Base-by-base conservation (phyloP, 2,113 vertebrate genomes). In the Ranitomeya variabilis region DNA sequence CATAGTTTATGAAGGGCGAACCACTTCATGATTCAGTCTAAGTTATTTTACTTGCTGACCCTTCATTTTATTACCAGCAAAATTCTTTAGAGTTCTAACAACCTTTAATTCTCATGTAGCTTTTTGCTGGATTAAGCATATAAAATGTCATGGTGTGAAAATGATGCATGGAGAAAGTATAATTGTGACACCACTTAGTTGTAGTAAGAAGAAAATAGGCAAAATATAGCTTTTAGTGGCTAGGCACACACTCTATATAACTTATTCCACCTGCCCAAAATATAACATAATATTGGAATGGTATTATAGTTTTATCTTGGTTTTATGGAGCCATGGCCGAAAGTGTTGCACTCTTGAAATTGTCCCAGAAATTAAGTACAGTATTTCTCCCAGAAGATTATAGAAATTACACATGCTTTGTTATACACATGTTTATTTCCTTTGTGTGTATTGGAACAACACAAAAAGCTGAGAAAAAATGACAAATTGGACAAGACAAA, bases 31-130 rank as follows among this genome's bases (percentile, higher is more conserved):
- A 37, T 62, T 83, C 62, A 31, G 9, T 55, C 0, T 77, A 51
- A 21, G n/a, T 67, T 67, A 59, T 37, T 7, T 7, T 26, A 78
- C 54, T 73, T 66, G 80, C 52, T 71, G 78, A 87, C 78, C 64
- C 54, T 52, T 73, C 16, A 81, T 87, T 81, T 80, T 80, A 18
- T 87, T 80, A 54, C 81, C 13, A 51, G 19, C 2, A 69, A 52
- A 83, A 67, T 23, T 51, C 14, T 54, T 83, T 54, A 67, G 12
- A 23, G 62, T 69, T 83, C 51, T 64, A 54, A 54, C 62, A 83
- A 54, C 62, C n/a, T 54, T 54, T 67, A n/a, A 14, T 64, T 83
- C 62, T 83, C 59, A 21, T 83, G 37, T 12, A 7, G 11, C 62
- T 83, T 80, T 67, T 83, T 52, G 18, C 9, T 51, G 37, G 19